Percentiles rank a stretch among this genome's conserved stretches.
Conservation (phyloP, 2,113 vertebrate species). For the Microcebus griseorufus region DNA sequence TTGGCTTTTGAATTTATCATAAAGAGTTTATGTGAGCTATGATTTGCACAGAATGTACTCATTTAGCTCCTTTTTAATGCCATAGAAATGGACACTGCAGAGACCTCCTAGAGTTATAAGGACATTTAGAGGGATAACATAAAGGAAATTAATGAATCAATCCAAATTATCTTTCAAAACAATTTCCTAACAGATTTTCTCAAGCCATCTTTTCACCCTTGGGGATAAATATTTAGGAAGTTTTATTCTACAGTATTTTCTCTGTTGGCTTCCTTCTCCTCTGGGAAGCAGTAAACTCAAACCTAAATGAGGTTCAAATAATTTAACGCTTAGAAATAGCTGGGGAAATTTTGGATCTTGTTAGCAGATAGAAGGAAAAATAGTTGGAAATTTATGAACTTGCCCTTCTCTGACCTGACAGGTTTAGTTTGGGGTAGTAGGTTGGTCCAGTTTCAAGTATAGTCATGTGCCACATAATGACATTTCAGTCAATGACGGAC, state of each 20-base stretch:
- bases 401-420: background rate
- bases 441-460: background rate
- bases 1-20: background rate
- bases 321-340: background rate
- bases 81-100: background rate
- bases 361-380: background rate
- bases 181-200: background rate
- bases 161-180: background rate
- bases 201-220: background rate
- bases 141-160: background rate
- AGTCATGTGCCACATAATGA: background rate
- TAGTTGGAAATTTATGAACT: background rate
- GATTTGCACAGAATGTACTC: background rate
- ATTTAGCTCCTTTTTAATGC: background rate
- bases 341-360: background rate
- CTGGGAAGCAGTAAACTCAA: background rate
- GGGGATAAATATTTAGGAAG: background rate
- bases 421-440: background rate
- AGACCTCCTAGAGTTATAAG: background rate
- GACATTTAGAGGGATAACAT: background rate
- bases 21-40: too few relatives aligned
- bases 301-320: background rate
- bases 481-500: background rate
- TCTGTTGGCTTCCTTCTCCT: background rate
- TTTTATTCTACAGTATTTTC: background rate